Conservation (phyloP, 2,888 invertebrate species). For the Xylocampa areola region DNA sequence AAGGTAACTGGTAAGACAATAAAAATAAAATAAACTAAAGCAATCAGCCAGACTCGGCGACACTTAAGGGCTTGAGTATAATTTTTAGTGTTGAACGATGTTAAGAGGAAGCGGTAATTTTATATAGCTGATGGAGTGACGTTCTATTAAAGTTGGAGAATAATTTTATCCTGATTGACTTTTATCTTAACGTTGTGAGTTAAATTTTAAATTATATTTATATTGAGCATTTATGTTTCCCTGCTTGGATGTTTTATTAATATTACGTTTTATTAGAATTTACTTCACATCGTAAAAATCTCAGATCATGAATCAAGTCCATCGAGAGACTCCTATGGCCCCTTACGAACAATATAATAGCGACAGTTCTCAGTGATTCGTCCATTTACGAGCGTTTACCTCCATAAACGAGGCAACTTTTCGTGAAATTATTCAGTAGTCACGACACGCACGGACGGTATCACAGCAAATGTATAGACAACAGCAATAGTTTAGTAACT, state of each 20-base stretch:
- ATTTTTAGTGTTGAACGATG: slow-evolving; percentile 68
- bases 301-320: slow-evolving; percentile 9
- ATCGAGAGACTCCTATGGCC: slow-evolving; percentile 12
- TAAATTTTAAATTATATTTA: slow-evolving; percentile 9
- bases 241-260: no score
- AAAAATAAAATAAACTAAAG: slow-evolving; percentile 68
- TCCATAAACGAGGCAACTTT: slow-evolving; percentile 62
- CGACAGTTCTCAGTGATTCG: slow-evolving; percentile 51
- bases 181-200: slow-evolving; percentile 22
- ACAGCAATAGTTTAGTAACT: slow-evolving; percentile 80
- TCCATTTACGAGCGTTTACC: slow-evolving; percentile 63
- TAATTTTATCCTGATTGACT: slow-evolving; percentile 35
- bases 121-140: slow-evolving; percentile 61
- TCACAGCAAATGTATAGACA: slow-evolving; percentile 63
- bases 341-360: slow-evolving; percentile 35
- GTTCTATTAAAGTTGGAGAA: slow-evolving; percentile 38
- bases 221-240: neutral
- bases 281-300: slow-evolving; percentile 1
- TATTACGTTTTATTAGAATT: no score
- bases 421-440: slow-evolving; percentile 63
- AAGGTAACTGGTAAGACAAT: slow-evolving; percentile 60
- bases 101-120: slow-evolving; percentile 67
- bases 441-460: slow-evolving; percentile 64
- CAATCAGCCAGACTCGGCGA: slow-evolving; percentile 63
- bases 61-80: slow-evolving; percentile 71